Evolutionary conservation across 2,888 invertebrate species (phyloP), one percentile per base, ranked within the genome.

Genomic region (Hirtodrosophila histrioides): DNA sequence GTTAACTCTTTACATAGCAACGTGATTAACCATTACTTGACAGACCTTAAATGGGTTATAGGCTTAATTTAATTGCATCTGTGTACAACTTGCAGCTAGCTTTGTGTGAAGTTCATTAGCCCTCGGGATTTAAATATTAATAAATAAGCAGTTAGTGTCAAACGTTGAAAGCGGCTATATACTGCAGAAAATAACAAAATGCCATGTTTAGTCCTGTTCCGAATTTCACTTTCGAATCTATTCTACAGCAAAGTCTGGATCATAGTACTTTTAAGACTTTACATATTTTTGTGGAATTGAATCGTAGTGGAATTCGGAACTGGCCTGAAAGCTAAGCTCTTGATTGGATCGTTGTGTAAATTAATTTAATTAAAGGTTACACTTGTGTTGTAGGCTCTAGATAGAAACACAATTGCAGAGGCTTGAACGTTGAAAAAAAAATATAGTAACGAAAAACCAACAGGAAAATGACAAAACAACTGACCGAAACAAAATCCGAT

Each of bases 321-420:
- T 0, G 23, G 24, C 36, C 27, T 36, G 17, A 17, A 17, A 17
- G 17, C 17, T 17, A 17, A 17, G 17, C 17, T 23, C 49, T 63
- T 71, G 37, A 23, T 56, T 66, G 64, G 53, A 54, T 40, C 36
- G 39, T 35, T 36, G 43, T 43, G 57, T 46, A 60, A 67, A 46
- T 37, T 61, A 55, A 58, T 76, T 76, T 71, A 75, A 74, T 75
- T 74, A 75, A 74, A 74, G 58, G 66, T 54, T 39, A 50, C 46
- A 60, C 40, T 55, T 60, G 49, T 60, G 31, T 48, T 6, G 8
- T 9, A 23, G 3, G 10, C 10, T 27, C 8, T 48, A 40, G 7
- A 31, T 61, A 46, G 49, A 50, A 55, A 37, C 39, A 17, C 37
- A 24, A 29, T 46, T 44, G 43, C 24, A 29, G 68, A 65, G 2